Percentiles rank a stretch among this genome's conserved stretches.
Evolutionary conservation across 1,140 invertebrate genomes (phyloP).

Genomic region (Bombus affinis): DNA sequence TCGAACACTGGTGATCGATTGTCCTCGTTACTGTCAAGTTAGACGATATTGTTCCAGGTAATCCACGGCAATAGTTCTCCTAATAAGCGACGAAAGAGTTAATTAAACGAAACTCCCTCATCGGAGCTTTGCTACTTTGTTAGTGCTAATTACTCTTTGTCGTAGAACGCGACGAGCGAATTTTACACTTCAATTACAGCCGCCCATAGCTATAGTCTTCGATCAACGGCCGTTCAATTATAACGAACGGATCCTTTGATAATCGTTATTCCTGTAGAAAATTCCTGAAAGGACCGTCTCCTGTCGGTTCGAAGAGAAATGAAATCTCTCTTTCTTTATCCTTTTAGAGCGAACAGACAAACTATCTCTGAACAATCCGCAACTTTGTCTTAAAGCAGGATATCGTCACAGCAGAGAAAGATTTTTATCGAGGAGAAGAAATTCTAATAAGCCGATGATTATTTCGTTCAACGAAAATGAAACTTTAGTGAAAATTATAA

Average conservation of each 20-base stretch:
- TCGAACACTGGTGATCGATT: neutral
- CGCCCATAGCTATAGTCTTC: conserved; percentile 15
- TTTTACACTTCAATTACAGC: conserved; percentile 39
- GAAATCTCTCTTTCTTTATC: neutral
- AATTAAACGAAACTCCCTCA: conserved; percentile 12
- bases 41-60: neutral
- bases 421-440: neutral
- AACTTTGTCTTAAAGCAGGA: neutral
- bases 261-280: neutral
- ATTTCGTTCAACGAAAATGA: neutral
- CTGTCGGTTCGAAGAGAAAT: neutral
- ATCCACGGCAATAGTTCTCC: neutral
- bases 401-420: neutral
- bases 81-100: conserved; percentile 20
- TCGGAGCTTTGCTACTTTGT: conserved; percentile 2
- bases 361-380: neutral
- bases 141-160: conserved; percentile 40
- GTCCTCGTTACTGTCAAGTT: neutral
- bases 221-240: conserved; percentile 44
- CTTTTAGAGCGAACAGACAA: neutral
- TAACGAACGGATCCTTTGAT: conserved; percentile 41
- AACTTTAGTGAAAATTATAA: neutral
- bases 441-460: neutral
- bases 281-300: neutral
- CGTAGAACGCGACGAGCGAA: neutral